These are phyloP conservation scores for Porites australiensis DNA, from an alignment of 64 coral and sea anemone genomes.

Conservation along the genomic window DNA sequence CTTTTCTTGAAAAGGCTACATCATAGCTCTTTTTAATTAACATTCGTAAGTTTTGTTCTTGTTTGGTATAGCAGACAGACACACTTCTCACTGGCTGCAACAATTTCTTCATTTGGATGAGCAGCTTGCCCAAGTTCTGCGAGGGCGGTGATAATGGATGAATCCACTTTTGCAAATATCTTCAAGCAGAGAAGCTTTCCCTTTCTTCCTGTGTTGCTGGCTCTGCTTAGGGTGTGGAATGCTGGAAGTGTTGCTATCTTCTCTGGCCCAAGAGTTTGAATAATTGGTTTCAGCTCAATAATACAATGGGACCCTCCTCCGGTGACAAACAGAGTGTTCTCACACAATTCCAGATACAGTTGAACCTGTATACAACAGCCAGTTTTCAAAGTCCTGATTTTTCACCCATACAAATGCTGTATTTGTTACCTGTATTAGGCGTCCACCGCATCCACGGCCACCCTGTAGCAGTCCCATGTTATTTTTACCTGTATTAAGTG, in stretches of 20 bases:
- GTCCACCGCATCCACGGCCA: too few relatives aligned
- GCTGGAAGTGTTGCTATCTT: slow-evolving; percentile 42
- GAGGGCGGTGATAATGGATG: slow-evolving; percentile 16
- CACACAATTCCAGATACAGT: slow-evolving; percentile 38
- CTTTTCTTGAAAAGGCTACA: not conserved
- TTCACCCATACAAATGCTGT: too few relatives aligned
- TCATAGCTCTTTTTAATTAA: not conserved
- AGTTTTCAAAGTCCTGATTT: too few relatives aligned
- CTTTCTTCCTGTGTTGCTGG: slow-evolving; percentile 47
- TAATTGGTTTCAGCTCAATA: slow-evolving; percentile 39
- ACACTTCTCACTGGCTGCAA: slow-evolving; percentile 31
- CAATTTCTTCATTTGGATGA: not conserved
- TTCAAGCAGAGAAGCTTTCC: slow-evolving; percentile 50
- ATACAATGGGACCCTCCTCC: slow-evolving; percentile 45
- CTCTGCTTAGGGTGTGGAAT: slow-evolving; percentile 56
- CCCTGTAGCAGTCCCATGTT: too few relatives aligned
- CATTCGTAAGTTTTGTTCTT: slow-evolving; percentile 7
- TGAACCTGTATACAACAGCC: slow-evolving; percentile 12
- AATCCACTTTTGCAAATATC: slow-evolving; percentile 40
- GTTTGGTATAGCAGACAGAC: slow-evolving; percentile 21
- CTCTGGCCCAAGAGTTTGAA: slow-evolving; percentile 12
- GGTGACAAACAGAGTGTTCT: slow-evolving; percentile 15
- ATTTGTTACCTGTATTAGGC: too few relatives aligned
- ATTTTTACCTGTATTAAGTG: too few relatives aligned
- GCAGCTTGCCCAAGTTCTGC: slow-evolving; percentile 34